These are phyloP conservation scores for Parnassius mnemosyne DNA, from an alignment of 2,888 invertebrate genomes.

Conservation along the genomic window DNA sequence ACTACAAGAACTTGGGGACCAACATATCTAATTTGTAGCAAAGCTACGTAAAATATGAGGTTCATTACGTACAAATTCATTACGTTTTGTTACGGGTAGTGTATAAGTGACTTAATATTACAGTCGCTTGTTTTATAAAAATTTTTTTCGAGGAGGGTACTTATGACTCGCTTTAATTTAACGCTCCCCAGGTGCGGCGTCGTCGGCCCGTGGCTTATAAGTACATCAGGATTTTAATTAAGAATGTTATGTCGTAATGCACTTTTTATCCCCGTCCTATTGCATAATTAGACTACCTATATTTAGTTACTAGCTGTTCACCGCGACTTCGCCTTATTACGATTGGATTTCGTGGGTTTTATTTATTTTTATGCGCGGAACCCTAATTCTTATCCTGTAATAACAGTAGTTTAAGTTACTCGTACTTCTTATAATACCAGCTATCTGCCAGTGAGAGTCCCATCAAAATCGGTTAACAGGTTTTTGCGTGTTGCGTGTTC, in stretches of 20 bases:
- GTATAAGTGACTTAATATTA: conserved; percentile 34
- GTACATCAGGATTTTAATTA: conserved; percentile 71
- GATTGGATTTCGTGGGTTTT: too few species aligned
- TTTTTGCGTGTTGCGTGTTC: too few species aligned
- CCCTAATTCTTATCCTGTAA: too few species aligned
- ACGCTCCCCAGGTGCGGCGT: conserved; percentile 63
- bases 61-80: conserved; percentile 11
- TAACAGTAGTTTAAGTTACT: too few species aligned
- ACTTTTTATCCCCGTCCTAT: conserved; percentile 31
- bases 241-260: conserved; percentile 56
- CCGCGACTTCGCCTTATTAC: too few species aligned
- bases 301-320: background rate
- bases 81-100: conserved; percentile 21
- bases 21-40: conserved; percentile 10
- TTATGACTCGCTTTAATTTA: conserved; percentile 50
- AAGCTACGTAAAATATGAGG: conserved; percentile 7
- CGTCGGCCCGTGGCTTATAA: conserved; percentile 61
- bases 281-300: conserved; percentile 32
- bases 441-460: too few species aligned
- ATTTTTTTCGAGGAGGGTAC: conserved; percentile 36
- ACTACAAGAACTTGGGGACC: background rate
- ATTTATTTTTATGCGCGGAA: too few species aligned
- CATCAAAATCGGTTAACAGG: too few species aligned
- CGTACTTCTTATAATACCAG: too few species aligned
- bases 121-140: conserved; percentile 36